phyloP scores from a whole-genome alignment of 2,113 vertebrate species.

The Nansenia antarctica region DNA sequence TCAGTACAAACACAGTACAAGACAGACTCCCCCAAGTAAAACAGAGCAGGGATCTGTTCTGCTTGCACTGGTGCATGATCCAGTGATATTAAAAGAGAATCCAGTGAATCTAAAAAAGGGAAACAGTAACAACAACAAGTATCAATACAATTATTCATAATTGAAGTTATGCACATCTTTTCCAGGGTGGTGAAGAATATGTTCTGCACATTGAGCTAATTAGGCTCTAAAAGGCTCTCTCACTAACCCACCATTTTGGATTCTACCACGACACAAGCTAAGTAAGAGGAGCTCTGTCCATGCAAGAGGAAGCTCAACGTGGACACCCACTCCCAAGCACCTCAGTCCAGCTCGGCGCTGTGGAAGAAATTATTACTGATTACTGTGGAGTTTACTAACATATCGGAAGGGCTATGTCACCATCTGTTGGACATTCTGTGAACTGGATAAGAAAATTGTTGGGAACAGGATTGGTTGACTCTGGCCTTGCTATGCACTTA shows the following conservation, averaged over 20 bases:
- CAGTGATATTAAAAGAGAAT: conserved; percentile 61
- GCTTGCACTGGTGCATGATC: conserved; percentile 52
- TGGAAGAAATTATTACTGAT: conserved; percentile 7
- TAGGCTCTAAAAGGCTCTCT: not conserved
- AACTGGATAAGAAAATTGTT: not conserved
- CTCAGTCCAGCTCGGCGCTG: conserved; percentile 59
- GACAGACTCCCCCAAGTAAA: conserved; percentile 66
- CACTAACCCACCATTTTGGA: conserved; percentile 67
- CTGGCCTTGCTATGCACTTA: not conserved
- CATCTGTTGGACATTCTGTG: conserved; percentile 4
- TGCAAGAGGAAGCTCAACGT: conserved; percentile 55
- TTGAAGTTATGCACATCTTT: no score
- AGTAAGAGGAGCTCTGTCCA: conserved; percentile 68
- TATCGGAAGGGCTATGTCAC: conserved; percentile 4
- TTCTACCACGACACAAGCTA: conserved; percentile 70
- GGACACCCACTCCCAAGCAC: conserved; percentile 44
- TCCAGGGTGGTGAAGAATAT: not conserved
- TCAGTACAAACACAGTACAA: conserved; percentile 62
- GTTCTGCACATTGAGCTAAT: not conserved
- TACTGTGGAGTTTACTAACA: not conserved
- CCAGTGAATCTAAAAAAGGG: conserved; percentile 60
- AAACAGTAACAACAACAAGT: conserved; percentile 12
- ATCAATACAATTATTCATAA: not conserved
- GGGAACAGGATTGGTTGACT: not conserved
- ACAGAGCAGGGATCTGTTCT: conserved; percentile 58